Conservation (phyloP, 92 coral and sea anemone species). For the Epizoanthus stellaris region DNA sequence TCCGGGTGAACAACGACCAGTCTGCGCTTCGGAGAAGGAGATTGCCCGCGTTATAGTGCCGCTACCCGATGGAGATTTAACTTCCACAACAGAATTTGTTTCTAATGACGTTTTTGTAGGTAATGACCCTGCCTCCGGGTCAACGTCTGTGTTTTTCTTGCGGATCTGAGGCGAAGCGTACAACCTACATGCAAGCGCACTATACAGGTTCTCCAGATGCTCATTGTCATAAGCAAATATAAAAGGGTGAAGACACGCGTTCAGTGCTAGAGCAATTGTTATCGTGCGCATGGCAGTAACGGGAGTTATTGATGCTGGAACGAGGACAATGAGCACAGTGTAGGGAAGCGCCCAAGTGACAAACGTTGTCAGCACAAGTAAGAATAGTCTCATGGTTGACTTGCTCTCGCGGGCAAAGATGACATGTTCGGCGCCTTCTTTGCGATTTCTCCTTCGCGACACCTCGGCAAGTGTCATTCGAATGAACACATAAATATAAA, state of each 20-base stretch:
- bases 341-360: conserved; percentile 82
- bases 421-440: conserved; percentile 43
- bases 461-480: conserved; percentile 59
- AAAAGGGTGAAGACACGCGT: conserved; percentile 86
- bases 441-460: conserved; percentile 33
- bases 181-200: conserved; percentile 71
- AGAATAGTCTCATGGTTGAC: conserved; percentile 74
- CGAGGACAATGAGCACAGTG: conserved; percentile 67
- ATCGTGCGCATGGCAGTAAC: conserved; percentile 78
- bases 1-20: conserved; percentile 22
- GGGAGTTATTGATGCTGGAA: conserved; percentile 67
- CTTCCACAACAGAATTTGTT: conserved; percentile 50
- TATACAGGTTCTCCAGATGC: conserved; percentile 75
- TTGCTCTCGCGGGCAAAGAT: conserved; percentile 61
- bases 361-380: conserved; percentile 72
- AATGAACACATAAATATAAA: conserved; percentile 67
- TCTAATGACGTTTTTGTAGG: conserved; percentile 63
- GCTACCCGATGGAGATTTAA: conserved; percentile 35
- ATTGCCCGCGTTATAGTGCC: conserved; percentile 49
- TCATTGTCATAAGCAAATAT: conserved; percentile 86
- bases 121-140: conserved; percentile 61
- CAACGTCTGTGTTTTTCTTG: conserved; percentile 25
- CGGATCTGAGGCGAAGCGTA: conserved; percentile 42
- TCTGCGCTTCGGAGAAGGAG: conserved; percentile 26
- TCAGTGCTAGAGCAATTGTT: conserved; percentile 80